These are phyloP conservation scores for Cherax quadricarinatus DNA, from an alignment of 1,140 invertebrate species.

Conservation along the genomic window DNA sequence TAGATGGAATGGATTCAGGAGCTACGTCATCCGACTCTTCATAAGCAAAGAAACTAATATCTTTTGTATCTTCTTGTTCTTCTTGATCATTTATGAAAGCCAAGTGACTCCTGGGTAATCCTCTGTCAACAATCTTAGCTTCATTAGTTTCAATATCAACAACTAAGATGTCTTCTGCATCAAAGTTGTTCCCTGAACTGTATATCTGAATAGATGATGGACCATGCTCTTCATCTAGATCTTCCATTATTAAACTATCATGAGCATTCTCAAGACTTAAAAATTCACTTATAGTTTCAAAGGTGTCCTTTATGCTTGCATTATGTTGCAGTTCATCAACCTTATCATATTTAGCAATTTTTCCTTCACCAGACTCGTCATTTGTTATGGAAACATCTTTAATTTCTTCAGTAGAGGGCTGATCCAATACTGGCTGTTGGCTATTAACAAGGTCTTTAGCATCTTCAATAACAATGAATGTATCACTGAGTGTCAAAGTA, in stretches of 20 bases:
- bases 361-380: background rate
- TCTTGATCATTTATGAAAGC: constrained; percentile 60
- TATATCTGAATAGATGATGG: constrained; percentile 60
- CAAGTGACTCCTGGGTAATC: constrained; percentile 53
- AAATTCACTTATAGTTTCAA: background rate
- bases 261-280: constrained; percentile 35
- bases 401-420: constrained; percentile 2
- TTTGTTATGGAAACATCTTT: background rate
- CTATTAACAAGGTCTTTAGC: background rate
- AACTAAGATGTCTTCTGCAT: constrained; percentile 79
- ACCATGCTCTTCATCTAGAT: constrained; percentile 54
- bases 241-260: constrained; percentile 65
- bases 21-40: constrained; percentile 64
- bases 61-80: constrained; percentile 16
- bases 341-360: background rate
- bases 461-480: constrained; percentile 33
- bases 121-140: constrained; percentile 78
- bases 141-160: constrained; percentile 80
- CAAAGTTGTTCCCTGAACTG: constrained; percentile 68
- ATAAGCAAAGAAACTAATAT: constrained; percentile 4
- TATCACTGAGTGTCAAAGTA: background rate
- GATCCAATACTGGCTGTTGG: background rate
- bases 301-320: background rate
- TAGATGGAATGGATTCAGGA: constrained; percentile 57
- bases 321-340: background rate